Evolutionary conservation across 2,113 vertebrate species (phyloP), one percentile per base, ranked within the genome.

Genomic region (Eupsittula cactorum): DNA sequence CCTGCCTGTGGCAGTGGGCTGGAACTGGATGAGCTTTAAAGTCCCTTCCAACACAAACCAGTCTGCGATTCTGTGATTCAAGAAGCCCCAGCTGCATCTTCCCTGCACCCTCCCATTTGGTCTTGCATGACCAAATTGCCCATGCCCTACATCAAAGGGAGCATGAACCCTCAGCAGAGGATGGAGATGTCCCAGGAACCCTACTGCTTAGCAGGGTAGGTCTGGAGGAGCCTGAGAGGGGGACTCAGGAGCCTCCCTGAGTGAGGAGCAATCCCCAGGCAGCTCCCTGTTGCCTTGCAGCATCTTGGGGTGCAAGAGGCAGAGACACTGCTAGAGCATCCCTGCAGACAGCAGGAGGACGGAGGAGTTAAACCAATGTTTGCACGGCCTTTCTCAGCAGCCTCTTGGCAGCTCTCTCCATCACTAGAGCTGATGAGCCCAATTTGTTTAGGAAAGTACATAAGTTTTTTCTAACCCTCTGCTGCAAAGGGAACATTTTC

Each of bases 381-480:
- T 92, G 91, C 8, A 0, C 84, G 93, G 94, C 92, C 90, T 94
- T 96, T 95, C 80, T 86, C 90, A 64, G 90, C 79, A 93, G 76
- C 85, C 50, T 95, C 90, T 83, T 88, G 90, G 95, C 94, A 96
- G 85, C 53, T 83, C 55, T 88, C 75, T 76, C 37, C 29, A 0
- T 42, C 2, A 5, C 92, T 80, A 50, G 24, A 75, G 75, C 53
- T 1, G 3, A 90, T 0, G 2, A 95, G 70, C 57, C 79, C 82
- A 93, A 91, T 93, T 96, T 95, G 79, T 93, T 94, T 95, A 88
- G 93, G 94, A 95, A 94, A 69, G 88, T 50, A 39, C 8, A 1
- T 75, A 90, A 93, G 88, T 93, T 97, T 94, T 93, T 94, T 92
- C 88, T 44, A 77, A 4, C 49, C 42, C 42, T 95, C 90, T 74